phyloP scores from a whole-genome alignment of 2,113 vertebrate species.

The Notarius quadriscutis region DNA sequence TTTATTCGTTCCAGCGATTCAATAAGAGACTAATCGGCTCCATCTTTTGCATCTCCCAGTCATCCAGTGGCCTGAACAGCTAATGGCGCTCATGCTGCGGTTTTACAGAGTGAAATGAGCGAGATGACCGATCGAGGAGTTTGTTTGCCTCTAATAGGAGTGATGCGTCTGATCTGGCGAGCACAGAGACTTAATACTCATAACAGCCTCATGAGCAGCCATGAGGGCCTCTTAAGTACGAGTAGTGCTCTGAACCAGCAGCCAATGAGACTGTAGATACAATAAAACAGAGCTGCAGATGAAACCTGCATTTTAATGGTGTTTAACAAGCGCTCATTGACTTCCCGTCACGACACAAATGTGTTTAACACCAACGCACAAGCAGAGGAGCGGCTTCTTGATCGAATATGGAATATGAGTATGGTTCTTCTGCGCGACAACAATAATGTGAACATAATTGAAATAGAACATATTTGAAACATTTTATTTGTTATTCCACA shows the following conservation, averaged over 20 bases:
- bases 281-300: not conserved
- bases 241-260: not conserved
- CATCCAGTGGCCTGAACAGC: not conserved
- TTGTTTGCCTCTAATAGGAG: not conserved
- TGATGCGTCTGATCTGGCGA: not conserved
- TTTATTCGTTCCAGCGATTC: not conserved
- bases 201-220: not conserved
- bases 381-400: not conserved
- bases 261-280: not conserved
- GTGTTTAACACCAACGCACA: not conserved
- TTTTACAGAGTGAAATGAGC: not conserved
- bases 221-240: not conserved
- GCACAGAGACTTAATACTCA: not conserved
- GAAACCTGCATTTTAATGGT: not conserved
- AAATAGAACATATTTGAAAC: not conserved
- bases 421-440: not conserved
- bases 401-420: not conserved
- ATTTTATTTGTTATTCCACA: not conserved
- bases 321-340: not conserved
- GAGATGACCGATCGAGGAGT: not conserved
- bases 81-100: not conserved
- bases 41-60: not conserved
- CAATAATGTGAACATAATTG: not conserved
- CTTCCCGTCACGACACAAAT: not conserved
- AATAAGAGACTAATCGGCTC: no score